These are phyloP conservation scores for Halcyon malimbica DNA, from an alignment of 2,113 vertebrate genomes.

Conservation along the genomic window DNA sequence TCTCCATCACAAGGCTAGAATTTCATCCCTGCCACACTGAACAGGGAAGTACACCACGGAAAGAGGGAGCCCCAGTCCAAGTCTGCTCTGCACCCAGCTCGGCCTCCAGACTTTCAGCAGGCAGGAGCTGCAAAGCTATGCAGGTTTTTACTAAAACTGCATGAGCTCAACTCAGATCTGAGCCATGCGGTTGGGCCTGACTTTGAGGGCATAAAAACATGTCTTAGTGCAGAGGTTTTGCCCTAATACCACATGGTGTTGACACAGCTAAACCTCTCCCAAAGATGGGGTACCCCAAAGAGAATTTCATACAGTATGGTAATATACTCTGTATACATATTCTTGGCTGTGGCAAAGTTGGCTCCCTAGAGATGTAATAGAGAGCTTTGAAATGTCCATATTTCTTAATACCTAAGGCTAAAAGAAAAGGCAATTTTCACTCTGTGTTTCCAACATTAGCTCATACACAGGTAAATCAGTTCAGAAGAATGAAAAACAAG, in stretches of 20 bases:
- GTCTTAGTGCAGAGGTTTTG: not conserved
- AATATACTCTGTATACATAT: too few relatives aligned
- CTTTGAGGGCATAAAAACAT: not conserved
- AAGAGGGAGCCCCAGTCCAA: not conserved
- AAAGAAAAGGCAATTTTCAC: not conserved
- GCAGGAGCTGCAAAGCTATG: not conserved
- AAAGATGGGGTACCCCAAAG: not conserved
- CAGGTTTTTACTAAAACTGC: not conserved
- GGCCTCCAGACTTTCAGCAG: not conserved
- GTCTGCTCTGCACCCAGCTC: not conserved
- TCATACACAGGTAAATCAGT: not conserved
- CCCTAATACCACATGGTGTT: not conserved
- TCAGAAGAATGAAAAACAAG: not conserved
- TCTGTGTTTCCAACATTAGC: not conserved
- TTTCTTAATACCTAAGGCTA: not conserved
- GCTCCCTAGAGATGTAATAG: not conserved
- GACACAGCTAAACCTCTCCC: rapidly evolving
- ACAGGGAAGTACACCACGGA: rapidly evolving
- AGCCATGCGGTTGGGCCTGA: not conserved
- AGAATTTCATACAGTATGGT: not conserved
- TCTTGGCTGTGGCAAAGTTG: not conserved
- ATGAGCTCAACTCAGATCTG: not conserved
- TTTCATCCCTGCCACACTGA: not conserved
- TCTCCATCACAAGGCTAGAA: not conserved
- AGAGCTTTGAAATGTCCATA: not conserved